Percentiles rank a stretch among this genome's conserved stretches.
These are phyloP conservation scores for Oreochromis aureus DNA, from an alignment of 2,113 vertebrate genomes.

Conservation along the genomic window DNA sequence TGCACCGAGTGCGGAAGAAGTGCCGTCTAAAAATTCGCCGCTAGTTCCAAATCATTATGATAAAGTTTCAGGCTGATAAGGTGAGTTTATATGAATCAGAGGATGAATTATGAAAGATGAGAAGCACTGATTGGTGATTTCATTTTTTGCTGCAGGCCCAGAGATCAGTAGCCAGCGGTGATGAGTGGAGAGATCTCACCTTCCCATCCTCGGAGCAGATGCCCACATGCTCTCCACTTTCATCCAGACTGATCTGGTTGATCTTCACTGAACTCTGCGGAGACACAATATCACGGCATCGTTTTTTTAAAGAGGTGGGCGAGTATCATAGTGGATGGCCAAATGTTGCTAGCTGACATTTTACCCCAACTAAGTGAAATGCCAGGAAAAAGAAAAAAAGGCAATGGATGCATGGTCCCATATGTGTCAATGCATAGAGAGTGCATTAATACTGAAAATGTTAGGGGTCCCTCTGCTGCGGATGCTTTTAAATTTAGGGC, in stretches of 20 bases:
- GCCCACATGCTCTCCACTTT: slow-evolving; percentile 93
- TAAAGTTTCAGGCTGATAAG: slow-evolving; percentile 42
- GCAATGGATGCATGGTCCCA: background rate
- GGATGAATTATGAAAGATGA: slow-evolving; percentile 45
- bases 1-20: background rate
- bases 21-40: background rate
- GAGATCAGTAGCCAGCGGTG: slow-evolving; percentile 23
- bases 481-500: slow-evolving; percentile 6
- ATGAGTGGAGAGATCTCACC: slow-evolving; percentile 73
- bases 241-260: slow-evolving; percentile 98
- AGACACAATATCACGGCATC: slow-evolving; percentile 46
- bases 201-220: slow-evolving; percentile 98
- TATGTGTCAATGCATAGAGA: background rate
- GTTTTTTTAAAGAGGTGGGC: background rate
- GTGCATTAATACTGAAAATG: background rate
- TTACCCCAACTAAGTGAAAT: slow-evolving; percentile 30
- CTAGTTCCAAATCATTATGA: slow-evolving; percentile 33
- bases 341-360: slow-evolving; percentile 36
- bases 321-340: slow-evolving; percentile 5
- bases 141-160: background rate
- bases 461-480: background rate
- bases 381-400: background rate
- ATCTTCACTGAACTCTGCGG: slow-evolving; percentile 93
- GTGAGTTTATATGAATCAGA: slow-evolving; percentile 18
- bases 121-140: slow-evolving; percentile 28